Base-by-base conservation (phyloP, 2,797 vertebrate species). In the Peromyscus attwateri region DNA sequence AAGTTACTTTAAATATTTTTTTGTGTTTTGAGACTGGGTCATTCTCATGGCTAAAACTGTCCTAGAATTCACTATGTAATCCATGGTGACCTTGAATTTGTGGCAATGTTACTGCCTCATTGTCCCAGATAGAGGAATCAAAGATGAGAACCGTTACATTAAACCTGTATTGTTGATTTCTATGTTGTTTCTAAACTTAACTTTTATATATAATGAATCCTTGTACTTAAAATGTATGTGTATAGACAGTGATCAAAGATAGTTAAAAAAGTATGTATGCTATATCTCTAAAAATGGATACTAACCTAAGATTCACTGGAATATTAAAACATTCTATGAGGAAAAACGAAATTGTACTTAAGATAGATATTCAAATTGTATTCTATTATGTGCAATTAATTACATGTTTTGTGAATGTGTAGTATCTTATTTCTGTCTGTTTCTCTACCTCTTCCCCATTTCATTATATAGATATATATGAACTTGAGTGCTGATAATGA, bases 1-100 rank as follows among this genome's bases (percentile, higher is more conserved):
- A 91, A 81, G 34, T 68, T 96, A 95, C n/a, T 91, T 70, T 68
- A 95, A 87, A 43, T 3, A 2, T 87, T 6, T 60, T 3, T 89
- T 89, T 19, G 1, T 34, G 19, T 49, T 6, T 43, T 23, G 11
- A 49, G 12, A 6, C 3, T 49, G 2, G 9, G 4, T 66, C 5
- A 66, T 25, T 66, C 46, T 66, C 5, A 25, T 46, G 6, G 71
- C 10, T 23, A 43, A 60, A 43, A 11, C 11, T 43, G 70, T 9
- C 10, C n/a, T 75, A 40, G 14, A 55, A 55, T 40, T 73, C 14
- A 19, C 34, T 55, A 25, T 31, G 25, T 40, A 87, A 29, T 6
- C 8, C 7, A 87, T 4, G 16, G 21, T 27, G 49, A 1, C 68
- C n/a, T 88, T 21, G 25, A 73, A 40, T 19, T 21, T 73, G 25